Conservation (phyloP, 2,113 vertebrate species). For the Puma concolor region DNA sequence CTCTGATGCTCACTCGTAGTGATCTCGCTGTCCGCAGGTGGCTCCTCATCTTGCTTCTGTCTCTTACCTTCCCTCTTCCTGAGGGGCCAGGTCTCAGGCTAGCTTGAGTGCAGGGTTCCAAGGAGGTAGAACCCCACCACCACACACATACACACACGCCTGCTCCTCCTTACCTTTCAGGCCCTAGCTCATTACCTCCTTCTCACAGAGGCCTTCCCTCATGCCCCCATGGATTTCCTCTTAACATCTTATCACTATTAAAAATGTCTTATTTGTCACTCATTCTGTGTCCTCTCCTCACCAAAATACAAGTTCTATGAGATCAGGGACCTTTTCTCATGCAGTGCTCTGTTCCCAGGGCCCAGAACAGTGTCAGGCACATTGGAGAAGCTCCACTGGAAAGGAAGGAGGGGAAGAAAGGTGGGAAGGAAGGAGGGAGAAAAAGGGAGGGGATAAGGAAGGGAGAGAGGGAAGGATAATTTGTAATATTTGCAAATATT, state of each 20-base stretch:
- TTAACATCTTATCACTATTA: neutral
- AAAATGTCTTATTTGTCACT: neutral
- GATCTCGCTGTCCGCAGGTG: neutral
- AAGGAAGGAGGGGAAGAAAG: too few species aligned
- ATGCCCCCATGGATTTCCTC: neutral
- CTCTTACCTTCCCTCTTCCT: neutral
- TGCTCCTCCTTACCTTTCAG: neutral
- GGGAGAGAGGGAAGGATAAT: neutral
- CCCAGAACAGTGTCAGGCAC: neutral
- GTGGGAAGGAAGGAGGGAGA: too few species aligned
- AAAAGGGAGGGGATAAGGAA: neutral
- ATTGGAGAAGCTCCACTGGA: neutral
- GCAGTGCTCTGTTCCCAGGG: neutral
- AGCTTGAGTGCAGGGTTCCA: neutral
- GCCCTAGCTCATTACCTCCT: neutral
- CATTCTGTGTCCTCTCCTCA: neutral
- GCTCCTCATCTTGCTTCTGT: neutral
- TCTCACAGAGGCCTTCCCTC: neutral
- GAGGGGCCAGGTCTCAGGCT: neutral
- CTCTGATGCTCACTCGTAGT: neutral
- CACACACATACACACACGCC: too few species aligned
- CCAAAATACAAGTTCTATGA: neutral
- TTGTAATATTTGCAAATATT: neutral
- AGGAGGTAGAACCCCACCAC: too few species aligned
- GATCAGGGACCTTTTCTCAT: neutral